Evolutionary conservation across 2,888 invertebrate genomes (phyloP).

Genomic region (Cheilosia impressa): DNA sequence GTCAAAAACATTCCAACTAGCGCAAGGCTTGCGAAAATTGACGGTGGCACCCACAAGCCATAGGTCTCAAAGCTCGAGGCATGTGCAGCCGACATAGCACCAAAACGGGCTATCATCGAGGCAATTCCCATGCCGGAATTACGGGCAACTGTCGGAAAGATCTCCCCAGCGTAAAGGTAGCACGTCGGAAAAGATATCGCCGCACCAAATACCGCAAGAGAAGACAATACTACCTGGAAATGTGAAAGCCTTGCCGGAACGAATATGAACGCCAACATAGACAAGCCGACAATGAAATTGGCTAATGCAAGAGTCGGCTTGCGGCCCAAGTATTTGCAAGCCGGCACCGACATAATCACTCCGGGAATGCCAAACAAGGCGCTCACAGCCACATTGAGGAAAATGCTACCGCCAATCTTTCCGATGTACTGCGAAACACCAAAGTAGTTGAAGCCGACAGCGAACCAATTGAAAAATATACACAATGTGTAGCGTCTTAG

Average conservation of each 20-base stretch:
- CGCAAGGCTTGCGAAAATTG: conserved; percentile 88
- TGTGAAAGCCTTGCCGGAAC: conserved; percentile 82
- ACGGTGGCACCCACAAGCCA: conserved; percentile 87
- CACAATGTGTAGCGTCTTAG: conserved; percentile 86
- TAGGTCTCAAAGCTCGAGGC: conserved; percentile 87
- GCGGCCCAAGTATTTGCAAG: conserved; percentile 88
- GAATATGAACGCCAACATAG: conserved; percentile 88
- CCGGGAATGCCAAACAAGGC: conserved; percentile 88
- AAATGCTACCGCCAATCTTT: conserved; percentile 90
- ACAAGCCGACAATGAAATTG: conserved; percentile 86
- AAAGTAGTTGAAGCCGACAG: conserved; percentile 90
- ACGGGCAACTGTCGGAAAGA: conserved; percentile 93
- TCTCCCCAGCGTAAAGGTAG: conserved; percentile 92
- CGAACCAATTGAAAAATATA: conserved; percentile 85
- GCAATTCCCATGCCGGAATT: conserved; percentile 92
- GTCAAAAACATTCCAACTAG: conserved; percentile 88
- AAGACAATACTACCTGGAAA: conserved; percentile 80
- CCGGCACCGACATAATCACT: conserved; percentile 84
- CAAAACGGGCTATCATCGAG: conserved; percentile 92
- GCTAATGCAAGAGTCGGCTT: conserved; percentile 87
- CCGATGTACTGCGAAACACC: conserved; percentile 94
- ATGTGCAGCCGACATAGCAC: conserved; percentile 92
- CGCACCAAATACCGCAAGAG: conserved; percentile 90
- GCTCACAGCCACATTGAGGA: conserved; percentile 91
- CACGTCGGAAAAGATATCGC: conserved; percentile 91